phyloP scores from a whole-genome alignment of 2,888 invertebrate genomes.

The Itoplectis maculator region DNA sequence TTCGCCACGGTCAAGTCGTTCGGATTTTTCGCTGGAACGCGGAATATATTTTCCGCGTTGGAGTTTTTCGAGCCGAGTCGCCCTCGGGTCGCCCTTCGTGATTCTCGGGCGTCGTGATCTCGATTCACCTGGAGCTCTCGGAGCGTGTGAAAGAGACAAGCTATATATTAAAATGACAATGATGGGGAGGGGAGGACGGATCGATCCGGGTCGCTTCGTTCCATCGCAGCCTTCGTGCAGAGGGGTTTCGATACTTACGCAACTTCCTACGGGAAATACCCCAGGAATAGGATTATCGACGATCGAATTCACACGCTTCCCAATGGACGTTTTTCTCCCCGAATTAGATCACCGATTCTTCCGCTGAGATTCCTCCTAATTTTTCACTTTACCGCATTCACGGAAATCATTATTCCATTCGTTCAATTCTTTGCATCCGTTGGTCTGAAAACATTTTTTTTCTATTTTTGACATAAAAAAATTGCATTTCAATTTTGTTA shows the following conservation, averaged over 20 bases:
- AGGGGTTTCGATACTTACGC: constrained; percentile 35
- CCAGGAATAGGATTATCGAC: constrained; percentile 47
- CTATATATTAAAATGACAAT: constrained; percentile 66
- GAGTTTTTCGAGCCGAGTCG: constrained; percentile 24
- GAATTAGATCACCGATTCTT: constrained; percentile 35
- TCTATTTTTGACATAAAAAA: background rate
- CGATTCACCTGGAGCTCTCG: constrained; percentile 62
- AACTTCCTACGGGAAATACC: background rate
- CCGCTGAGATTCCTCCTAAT: constrained; percentile 3
- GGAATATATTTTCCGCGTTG: constrained; percentile 23
- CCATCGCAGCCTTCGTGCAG: constrained; percentile 32
- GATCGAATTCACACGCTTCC: constrained; percentile 63
- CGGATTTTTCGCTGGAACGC: background rate
- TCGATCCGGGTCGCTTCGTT: constrained; percentile 42
- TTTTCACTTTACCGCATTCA: constrained; percentile 30
- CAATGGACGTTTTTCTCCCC: constrained; percentile 20
- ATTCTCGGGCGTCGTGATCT: constrained; percentile 16
- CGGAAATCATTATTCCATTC: constrained; percentile 34
- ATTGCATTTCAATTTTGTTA: background rate
- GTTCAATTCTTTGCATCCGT: background rate
- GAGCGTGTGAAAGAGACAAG: constrained; percentile 63
- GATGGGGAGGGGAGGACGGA: constrained; percentile 30
- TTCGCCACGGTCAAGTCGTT: constrained; percentile 36
- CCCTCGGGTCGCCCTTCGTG: constrained; percentile 32
- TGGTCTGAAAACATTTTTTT: background rate